These are phyloP conservation scores for Geotrupes spiniger DNA, from an alignment of 2,888 invertebrate genomes.

Conservation along the genomic window DNA sequence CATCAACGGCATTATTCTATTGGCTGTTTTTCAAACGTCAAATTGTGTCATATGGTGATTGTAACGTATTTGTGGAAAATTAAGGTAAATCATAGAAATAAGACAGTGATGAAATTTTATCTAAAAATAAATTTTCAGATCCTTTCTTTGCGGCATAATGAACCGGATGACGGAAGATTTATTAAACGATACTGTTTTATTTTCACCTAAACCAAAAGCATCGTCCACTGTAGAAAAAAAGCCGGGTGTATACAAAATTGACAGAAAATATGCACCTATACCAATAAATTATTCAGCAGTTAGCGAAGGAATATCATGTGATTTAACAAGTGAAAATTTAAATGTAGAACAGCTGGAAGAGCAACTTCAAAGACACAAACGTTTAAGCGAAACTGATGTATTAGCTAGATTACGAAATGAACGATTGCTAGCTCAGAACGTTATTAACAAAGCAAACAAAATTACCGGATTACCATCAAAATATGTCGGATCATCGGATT, in stretches of 20 bases:
- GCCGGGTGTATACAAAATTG: not conserved
- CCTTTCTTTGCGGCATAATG: no score
- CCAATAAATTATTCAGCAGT: conserved; percentile 7
- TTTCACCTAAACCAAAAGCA: no score
- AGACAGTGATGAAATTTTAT: no score
- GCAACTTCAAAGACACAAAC: conserved; percentile 4
- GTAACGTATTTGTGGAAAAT: no score
- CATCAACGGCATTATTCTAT: no score
- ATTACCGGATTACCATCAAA: conserved; percentile 36
- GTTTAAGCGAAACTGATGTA: conserved; percentile 6
- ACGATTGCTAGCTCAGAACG: conserved; percentile 31
- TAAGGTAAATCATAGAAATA: no score
- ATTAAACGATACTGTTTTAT: no score
- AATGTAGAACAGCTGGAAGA: not conserved
- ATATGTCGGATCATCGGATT: conserved; percentile 27
- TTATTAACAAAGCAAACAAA: conserved; percentile 32
- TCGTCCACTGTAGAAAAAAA: no score
- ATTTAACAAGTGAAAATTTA: not conserved
- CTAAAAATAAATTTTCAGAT: no score
- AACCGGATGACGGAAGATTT: no score
- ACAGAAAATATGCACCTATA: conserved; percentile 13
- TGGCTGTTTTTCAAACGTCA: no score
- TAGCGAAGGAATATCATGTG: not conserved
- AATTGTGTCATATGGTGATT: no score
- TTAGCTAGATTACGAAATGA: conserved; percentile 27